Evolutionary conservation across 2,888 invertebrate species (phyloP).

Genomic region (Agriopis aurantiaria): DNA sequence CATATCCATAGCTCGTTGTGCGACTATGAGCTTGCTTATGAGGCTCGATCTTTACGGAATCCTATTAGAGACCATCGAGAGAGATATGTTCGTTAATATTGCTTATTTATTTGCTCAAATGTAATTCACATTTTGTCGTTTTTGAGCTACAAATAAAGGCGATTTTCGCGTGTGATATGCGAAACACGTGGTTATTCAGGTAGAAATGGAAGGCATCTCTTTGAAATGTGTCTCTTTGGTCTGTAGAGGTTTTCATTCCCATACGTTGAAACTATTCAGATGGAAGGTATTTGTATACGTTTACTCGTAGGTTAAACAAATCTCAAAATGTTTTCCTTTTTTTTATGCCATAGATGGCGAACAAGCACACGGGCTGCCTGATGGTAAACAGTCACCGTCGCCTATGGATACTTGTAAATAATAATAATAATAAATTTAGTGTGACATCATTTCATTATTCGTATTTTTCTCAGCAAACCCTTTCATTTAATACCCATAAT

Average conservation of each 20-base stretch:
- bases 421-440: too few relatives aligned
- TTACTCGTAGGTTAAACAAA: too few relatives aligned
- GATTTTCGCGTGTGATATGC: slow-evolving; percentile 2
- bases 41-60: slow-evolving; percentile 47
- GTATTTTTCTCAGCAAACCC: too few relatives aligned
- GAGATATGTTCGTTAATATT: slow-evolving; percentile 42
- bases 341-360: too few relatives aligned
- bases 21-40: too few relatives aligned
- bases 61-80: slow-evolving; percentile 49
- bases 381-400: too few relatives aligned
- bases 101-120: slow-evolving; percentile 34
- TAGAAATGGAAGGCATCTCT: slow-evolving; percentile 27
- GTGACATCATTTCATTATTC: too few relatives aligned
- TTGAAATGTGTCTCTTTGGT: slow-evolving; percentile 31
- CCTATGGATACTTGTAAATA: too few relatives aligned
- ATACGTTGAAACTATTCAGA: slow-evolving; percentile 13
- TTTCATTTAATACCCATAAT: too few relatives aligned
- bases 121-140: neutral
- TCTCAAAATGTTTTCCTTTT: too few relatives aligned
- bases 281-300: slow-evolving; percentile 12
- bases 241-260: slow-evolving; percentile 20
- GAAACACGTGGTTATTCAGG: slow-evolving; percentile 26
- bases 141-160: slow-evolving; percentile 2
- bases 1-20: too few relatives aligned
- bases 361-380: too few relatives aligned